Evolutionary conservation across 1,140 invertebrate species (phyloP), one percentile per base, ranked within the genome.

Genomic region (Delia radicum): DNA sequence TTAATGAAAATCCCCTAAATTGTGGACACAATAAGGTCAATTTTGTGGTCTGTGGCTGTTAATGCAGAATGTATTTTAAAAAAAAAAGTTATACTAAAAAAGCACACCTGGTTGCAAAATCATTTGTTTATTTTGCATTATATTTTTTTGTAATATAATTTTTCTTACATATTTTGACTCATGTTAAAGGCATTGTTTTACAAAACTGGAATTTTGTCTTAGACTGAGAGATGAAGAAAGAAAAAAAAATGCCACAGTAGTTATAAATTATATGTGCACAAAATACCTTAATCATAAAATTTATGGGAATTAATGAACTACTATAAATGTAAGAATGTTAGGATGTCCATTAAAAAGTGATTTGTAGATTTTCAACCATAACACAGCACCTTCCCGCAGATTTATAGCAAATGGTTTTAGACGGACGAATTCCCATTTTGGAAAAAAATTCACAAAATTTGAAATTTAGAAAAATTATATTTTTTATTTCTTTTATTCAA

Each of bases 21-120:
- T 69, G 21, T 69, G 65, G 65, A 69, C 65, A 69, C 65, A 69
- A 69, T 69, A 69, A 69, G 65, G 65, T 69, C 65, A 69, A 69
- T 37, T 33, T 29, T 69, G 29, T 33, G 29, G 65, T 69, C 12
- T 10, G 62, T 31, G 29, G 27, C 27, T 65, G 24, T 28, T 31
- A 15, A 13, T 21, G 65, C 1, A 21, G 29, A 21, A 55, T 33
- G 12, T 12, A 33, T 4, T n/a, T n/a, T 33, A 33, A 33, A 33
- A 63, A 63, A 63, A 26, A 26, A 63, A 63, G 21, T 33, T 18
- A 69, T 15, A 31, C 65, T 33, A 69, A 33, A 33, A 69, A 65
- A 37, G 65, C 65, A 69, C 65, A 69, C 65, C 65, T 69, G 65
- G 65, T 69, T 69, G 65, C 65, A 69, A 69, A 69, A 69, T 63